Percentiles rank a stretch among this genome's conserved stretches.
Conservation (phyloP, 1,140 invertebrate species). For the Physella acuta region DNA sequence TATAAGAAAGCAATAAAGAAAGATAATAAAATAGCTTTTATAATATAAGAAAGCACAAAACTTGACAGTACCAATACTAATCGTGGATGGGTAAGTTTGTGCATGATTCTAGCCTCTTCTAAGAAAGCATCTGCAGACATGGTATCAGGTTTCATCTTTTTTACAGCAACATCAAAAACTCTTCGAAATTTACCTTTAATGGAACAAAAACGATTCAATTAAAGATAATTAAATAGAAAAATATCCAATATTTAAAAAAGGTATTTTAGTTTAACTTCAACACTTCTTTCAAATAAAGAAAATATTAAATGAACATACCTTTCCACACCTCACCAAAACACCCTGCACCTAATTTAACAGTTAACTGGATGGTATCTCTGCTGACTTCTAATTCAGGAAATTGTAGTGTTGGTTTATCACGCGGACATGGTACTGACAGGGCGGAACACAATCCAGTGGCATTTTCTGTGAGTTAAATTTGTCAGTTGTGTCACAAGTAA, state of each 20-base stretch:
- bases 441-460: conserved; percentile 92
- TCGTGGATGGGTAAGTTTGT: conserved; percentile 88
- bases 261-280: neutral
- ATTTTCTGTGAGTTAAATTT: conserved; percentile 46
- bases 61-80: conserved; percentile 68
- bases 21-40: neutral
- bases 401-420: conserved; percentile 92
- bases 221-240: neutral
- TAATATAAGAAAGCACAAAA: neutral
- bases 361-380: conserved; percentile 80
- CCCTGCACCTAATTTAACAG: conserved; percentile 87
- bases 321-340: conserved; percentile 98
- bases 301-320: conserved; percentile 62
- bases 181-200: conserved; percentile 78
- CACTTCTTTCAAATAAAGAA: neutral
- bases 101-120: conserved; percentile 99
- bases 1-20: too few species aligned
- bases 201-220: neutral
- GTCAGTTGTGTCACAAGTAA: too few species aligned
- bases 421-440: conserved; percentile 85
- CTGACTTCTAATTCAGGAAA: conserved; percentile 94
- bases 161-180: conserved; percentile 92
- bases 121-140: conserved; percentile 98
- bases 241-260: neutral
- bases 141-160: conserved; percentile 89